These are phyloP conservation scores for Syngnathus acus DNA, from an alignment of 2,797 vertebrate species.

Conservation along the genomic window DNA sequence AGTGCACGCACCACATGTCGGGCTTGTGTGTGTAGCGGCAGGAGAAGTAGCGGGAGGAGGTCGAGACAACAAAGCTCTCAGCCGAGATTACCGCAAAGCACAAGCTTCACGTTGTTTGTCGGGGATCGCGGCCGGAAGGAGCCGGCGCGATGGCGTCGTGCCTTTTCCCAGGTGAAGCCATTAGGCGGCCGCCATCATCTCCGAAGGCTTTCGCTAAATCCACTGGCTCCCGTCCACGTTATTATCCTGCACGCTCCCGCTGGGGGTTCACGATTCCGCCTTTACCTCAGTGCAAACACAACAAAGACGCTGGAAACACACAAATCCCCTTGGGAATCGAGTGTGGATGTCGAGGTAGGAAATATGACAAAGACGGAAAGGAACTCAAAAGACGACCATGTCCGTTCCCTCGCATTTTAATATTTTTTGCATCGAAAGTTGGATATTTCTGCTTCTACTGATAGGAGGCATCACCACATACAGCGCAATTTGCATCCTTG, in stretches of 20 bases:
- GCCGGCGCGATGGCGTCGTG: background rate
- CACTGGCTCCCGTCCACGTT: constrained; percentile 84
- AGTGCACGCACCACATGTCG: background rate
- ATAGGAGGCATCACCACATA: too few species aligned
- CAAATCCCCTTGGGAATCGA: background rate
- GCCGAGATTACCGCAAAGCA: background rate
- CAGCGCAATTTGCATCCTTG: background rate
- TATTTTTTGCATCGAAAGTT: background rate
- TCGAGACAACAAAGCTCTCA: constrained; percentile 4
- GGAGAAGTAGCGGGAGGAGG: constrained; percentile 3
- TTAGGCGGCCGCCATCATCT: constrained; percentile 56
- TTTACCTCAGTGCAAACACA: constrained; percentile 47
- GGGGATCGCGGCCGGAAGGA: background rate
- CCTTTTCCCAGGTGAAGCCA: constrained; percentile 76
- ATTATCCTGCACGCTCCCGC: constrained; percentile 73
- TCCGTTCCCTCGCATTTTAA: background rate
- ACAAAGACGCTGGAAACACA: background rate
- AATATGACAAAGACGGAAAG: background rate
- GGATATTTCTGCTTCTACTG: too few species aligned
- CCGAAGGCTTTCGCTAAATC: constrained; percentile 75
- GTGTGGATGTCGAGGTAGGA: background rate
- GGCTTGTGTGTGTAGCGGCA: constrained; percentile 3
- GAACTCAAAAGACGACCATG: background rate
- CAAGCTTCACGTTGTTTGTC: background rate
- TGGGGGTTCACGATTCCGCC: constrained; percentile 66